Conservation (phyloP, 2,797 vertebrate species). For the Scolopax bukidnonensis region DNA sequence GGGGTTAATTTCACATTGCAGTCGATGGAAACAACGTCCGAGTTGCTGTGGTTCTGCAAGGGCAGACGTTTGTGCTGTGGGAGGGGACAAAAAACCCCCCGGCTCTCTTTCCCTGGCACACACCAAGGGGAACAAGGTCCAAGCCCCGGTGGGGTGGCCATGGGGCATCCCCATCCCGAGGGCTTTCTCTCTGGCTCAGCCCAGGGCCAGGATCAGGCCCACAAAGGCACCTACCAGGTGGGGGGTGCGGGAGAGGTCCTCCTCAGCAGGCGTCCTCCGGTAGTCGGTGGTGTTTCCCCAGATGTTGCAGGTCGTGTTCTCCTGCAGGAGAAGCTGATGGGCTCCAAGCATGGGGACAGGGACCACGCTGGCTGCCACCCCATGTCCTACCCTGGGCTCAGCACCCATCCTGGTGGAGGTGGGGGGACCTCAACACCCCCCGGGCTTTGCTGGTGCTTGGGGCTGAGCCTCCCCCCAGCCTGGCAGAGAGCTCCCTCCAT, state of each 20-base stretch:
- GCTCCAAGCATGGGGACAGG: accelerated
- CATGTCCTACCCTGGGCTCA: accelerated
- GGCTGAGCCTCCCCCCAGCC: neutral
- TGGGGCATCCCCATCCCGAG: accelerated
- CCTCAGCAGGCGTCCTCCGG: constrained; percentile 60
- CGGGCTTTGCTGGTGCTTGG: accelerated
- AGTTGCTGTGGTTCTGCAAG: constrained; percentile 91
- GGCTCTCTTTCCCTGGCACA: neutral
- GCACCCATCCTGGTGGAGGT: neutral
- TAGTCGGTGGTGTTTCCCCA: constrained; percentile 81
- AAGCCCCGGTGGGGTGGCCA: accelerated
- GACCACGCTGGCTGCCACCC: accelerated
- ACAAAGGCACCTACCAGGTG: constrained; percentile 80
- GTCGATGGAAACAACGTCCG: constrained; percentile 84
- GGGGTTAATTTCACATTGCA: constrained; percentile 86
- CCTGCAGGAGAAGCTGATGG: constrained; percentile 10
- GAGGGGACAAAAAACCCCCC: neutral
- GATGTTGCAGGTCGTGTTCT: constrained; percentile 62
- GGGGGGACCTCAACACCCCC: accelerated
- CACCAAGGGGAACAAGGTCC: accelerated
- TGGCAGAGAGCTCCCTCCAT: neutral
- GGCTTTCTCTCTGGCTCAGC: neutral
- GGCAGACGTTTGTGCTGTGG: neutral
- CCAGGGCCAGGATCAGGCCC: neutral
- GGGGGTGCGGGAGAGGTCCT: constrained; percentile 85